Base-by-base conservation (phyloP, 2,888 invertebrate genomes). In the Aporophyla nigra region DNA sequence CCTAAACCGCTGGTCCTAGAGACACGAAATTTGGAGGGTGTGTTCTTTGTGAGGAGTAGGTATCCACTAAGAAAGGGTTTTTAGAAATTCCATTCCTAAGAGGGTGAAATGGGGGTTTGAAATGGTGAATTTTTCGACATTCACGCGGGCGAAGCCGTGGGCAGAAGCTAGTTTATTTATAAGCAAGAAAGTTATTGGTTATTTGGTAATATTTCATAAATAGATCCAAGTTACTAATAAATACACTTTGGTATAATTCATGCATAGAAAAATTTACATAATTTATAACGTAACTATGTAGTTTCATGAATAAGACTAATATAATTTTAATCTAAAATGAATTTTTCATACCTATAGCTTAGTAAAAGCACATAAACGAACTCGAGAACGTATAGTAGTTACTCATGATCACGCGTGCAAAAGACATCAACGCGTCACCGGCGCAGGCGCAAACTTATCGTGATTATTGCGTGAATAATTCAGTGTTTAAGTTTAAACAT, bases 351-450 rank as follows among this genome's bases (percentile, higher is more conserved):
- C n/a, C 5, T 49, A 27, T 2, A 71, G 43, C n/a, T 51, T 51
- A 58, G 19, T 59, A 40, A 59, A 70, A 58, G 6, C 9, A 19
- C 12, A 66, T 40, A 24, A 72, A 40, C 67, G 24, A 33, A 33
- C 51, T 40, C 21, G 21, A 21, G 33, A 63, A 68, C 49, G n/a
- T 62, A n/a, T n/a, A n/a, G n/a, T n/a, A 71, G 54, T 21, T 67
- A 71, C 59, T 62, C 19, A 71, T 59, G 49, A 65, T 63, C 43
- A 43, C 68, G 49, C 72, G 51, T 75, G 75, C 74, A 87, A 88
- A 92, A 92, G 92, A 92, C 90, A 84, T 90, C 90, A 90, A 90
- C 90, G 90, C 90, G 83, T 78, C 82, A 79, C 46, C 56, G 84
- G 80, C 87, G 85, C 76, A 27, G 16, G 62, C 86, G 78, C 78